phyloP scores from a whole-genome alignment of 2,888 invertebrate genomes.

The Acanthoscelides obtectus region DNA sequence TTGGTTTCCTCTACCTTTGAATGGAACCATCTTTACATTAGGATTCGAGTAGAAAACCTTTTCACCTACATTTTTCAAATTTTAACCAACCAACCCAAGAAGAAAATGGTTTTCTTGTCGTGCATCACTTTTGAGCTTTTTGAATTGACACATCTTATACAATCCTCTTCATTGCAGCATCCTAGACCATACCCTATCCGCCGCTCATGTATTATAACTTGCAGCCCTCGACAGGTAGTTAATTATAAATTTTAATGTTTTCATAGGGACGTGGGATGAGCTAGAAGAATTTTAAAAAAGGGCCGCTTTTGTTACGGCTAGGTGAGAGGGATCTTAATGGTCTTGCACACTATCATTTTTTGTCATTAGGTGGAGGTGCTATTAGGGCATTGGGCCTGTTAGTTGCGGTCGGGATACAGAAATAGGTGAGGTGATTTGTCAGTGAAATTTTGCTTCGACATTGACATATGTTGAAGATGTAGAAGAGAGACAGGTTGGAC shows the following conservation, averaged over 20 bases:
- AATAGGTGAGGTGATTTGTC: not conserved
- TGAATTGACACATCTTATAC: no score
- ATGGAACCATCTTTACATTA: no score
- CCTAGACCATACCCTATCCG: not conserved
- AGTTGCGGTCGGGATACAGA: not conserved
- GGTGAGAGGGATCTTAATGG: not conserved
- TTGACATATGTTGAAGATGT: not conserved
- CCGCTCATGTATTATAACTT: not conserved
- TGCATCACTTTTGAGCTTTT: no score
- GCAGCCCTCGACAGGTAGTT: not conserved
- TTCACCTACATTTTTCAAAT: no score
- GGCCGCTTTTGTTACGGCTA: not conserved
- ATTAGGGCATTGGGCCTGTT: not conserved
- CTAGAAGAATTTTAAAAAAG: not conserved
- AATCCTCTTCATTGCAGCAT: no score
- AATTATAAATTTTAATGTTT: not conserved
- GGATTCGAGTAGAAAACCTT: no score
- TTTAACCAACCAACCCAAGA: no score
- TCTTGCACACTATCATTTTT: not conserved
- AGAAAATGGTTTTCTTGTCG: no score
- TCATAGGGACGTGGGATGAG: not conserved
- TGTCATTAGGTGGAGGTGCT: not conserved
- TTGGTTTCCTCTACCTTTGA: no score
- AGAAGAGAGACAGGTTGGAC: not conserved
- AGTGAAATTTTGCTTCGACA: not conserved